phyloP scores from a whole-genome alignment of 2,113 vertebrate genomes.

The Haplochromis burtoni region DNA sequence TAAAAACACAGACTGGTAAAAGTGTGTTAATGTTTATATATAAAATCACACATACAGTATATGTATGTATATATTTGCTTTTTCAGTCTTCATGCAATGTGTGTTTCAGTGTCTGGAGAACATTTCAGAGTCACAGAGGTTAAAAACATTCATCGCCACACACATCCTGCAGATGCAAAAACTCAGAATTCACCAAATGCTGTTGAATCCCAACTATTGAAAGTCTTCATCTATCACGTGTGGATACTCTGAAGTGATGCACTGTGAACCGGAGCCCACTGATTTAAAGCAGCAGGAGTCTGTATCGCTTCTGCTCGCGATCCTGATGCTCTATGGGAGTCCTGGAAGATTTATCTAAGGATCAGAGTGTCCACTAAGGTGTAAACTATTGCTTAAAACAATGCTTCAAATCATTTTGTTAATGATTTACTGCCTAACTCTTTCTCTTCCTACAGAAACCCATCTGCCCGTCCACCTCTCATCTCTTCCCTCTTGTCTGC shows the following conservation, averaged over 20 bases:
- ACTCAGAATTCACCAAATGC: not conserved
- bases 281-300: not conserved
- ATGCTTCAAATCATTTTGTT: not conserved
- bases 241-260: not conserved
- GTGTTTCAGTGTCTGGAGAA: not conserved
- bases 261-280: not conserved
- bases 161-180: not conserved
- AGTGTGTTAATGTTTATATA: not conserved
- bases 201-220: not conserved
- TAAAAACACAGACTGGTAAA: fast-evolving
- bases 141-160: not conserved
- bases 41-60: not conserved
- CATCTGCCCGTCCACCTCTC: not conserved
- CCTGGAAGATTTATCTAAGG: not conserved
- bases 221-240: not conserved
- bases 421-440: not conserved
- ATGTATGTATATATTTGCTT: not conserved
- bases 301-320: not conserved
- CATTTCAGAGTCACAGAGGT: not conserved
- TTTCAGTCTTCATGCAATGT: not conserved
- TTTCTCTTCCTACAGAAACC: not conserved
- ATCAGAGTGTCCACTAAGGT: not conserved
- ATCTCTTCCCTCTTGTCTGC: not conserved
- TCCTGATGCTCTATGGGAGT: not conserved
- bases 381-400: not conserved